Conservation (phyloP, 2,888 invertebrate species). For the Sinopyrophorus schimmeli region DNA sequence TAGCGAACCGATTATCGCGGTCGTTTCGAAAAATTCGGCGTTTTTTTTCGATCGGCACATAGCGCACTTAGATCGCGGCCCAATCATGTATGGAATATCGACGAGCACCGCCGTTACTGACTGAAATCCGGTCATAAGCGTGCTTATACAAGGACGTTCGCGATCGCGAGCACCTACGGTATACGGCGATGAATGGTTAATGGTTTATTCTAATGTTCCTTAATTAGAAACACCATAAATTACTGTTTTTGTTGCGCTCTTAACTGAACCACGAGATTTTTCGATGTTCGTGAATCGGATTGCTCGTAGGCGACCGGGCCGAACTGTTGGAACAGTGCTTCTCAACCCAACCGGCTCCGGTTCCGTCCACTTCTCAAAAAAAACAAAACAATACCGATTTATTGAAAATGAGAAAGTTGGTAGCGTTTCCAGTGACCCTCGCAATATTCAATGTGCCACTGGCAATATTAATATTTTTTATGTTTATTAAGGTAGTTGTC, state of each 20-base stretch:
- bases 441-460: too few species aligned
- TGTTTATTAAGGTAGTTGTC: too few species aligned
- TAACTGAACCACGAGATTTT: conserved; percentile 1
- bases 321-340: too few species aligned
- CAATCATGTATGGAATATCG: conserved; percentile 19
- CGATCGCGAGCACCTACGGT: conserved; percentile 46
- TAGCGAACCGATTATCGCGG: too few species aligned
- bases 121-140: conserved; percentile 49
- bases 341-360: too few species aligned
- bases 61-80: not conserved
- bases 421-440: too few species aligned
- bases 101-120: conserved; percentile 45
- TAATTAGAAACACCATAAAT: conserved; percentile 13
- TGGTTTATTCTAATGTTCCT: conserved; percentile 7
- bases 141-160: conserved; percentile 49
- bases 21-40: too few species aligned
- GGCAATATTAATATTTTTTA: too few species aligned
- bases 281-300: conserved; percentile 6
- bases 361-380: too few species aligned
- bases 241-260: not conserved
- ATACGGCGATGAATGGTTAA: conserved; percentile 37
- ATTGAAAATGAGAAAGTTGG: too few species aligned
- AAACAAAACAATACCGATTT: too few species aligned
- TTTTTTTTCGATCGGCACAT: not conserved
- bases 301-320: conserved; percentile 13